phyloP scores from a whole-genome alignment of 2,797 vertebrate species.

The Enteromius paludinosus region DNA sequence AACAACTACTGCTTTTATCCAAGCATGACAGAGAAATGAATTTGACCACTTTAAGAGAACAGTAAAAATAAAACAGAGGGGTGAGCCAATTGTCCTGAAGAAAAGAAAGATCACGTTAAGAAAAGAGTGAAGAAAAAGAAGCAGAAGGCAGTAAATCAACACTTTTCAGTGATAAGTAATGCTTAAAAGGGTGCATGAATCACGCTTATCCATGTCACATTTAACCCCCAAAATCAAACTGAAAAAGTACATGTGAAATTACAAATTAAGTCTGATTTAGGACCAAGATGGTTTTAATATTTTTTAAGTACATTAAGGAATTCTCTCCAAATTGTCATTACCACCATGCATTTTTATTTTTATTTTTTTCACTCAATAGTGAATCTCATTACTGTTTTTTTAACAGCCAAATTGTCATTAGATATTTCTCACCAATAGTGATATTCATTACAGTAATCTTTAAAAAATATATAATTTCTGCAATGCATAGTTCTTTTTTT shows the following conservation, averaged over 20 bases:
- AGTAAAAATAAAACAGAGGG: constrained; percentile 26
- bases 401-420: neutral
- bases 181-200: neutral
- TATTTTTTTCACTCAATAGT: neutral
- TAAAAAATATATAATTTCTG: neutral
- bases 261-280: neutral
- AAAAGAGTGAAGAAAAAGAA: constrained; percentile 8
- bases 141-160: neutral
- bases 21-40: neutral
- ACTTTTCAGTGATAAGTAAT: neutral
- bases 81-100: neutral
- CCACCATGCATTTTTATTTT: neutral
- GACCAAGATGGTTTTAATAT: neutral
- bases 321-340: neutral
- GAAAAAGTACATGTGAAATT: neutral
- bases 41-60: neutral
- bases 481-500: neutral
- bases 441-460: neutral
- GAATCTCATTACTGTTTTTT: neutral
- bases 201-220: neutral
- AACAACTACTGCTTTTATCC: constrained; percentile 9
- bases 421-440: neutral
- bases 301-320: neutral
- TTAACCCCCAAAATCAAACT: neutral
- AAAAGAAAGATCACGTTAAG: neutral